Base-by-base conservation (phyloP, 2,113 vertebrate genomes). In the Pyxicephalus adspersus region DNA sequence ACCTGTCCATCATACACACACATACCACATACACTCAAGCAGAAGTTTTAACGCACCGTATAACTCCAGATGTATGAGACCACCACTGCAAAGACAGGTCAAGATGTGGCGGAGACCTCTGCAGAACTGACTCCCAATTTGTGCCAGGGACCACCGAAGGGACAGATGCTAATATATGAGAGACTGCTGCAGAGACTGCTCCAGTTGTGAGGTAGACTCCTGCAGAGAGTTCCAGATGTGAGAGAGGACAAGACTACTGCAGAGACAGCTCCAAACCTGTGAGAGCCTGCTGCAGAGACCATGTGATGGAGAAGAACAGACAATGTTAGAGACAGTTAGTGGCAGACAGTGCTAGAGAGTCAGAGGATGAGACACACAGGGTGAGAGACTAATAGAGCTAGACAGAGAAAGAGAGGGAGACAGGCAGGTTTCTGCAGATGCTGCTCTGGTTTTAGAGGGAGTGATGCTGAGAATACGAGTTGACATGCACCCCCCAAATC, bases 381-480 rank as follows among this genome's bases (percentile, higher is more conserved):
- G 20, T 29, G 70, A 65, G 58, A 38, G 45, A 57, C 38, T 45
- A 45, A 45, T 45, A 9, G n/a, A 38, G 72, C 34, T 29, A 25
- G 60, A 23, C 34, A 52, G 22, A 31, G 73, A 50, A 52, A 45
- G 22, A 71, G 57, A 22, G 20, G 26, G 7, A 81, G 61, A 75
- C 70, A 19, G 61, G 38, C 70, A 64, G 70, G 78, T 73, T 81
- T 45, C 68, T 71, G 78, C 78, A 82, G 80, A 82, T 66, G 80
- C 79, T 81, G 79, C 80, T 74, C 80, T 75, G 80, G 80, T 74
- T 82, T 58, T 74, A 82, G 70, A 82, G 68, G 70, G 80, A 82
- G 71, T 82, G 70, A 82, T 82, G 80, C 80, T 82, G 80, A 66
- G 80, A 82, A 82, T 82, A 82, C 80, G 80, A 82, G 80, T 82